phyloP scores from a whole-genome alignment of 2,888 invertebrate species.

The Furcula furcula region DNA sequence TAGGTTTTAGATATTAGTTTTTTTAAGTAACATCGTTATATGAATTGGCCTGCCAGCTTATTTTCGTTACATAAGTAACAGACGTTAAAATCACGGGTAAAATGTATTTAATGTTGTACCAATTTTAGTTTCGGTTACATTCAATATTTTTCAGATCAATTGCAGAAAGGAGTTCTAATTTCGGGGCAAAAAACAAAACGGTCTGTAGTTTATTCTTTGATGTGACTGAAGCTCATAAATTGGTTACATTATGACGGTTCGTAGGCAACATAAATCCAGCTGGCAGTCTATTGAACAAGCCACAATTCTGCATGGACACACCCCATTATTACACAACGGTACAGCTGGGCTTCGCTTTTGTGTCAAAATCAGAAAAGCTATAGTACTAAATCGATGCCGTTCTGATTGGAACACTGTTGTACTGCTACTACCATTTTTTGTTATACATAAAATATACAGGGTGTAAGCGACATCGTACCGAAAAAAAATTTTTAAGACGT shows the following conservation, averaged over 20 bases:
- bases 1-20: too few species aligned
- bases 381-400: slow-evolving; percentile 26
- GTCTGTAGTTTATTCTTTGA: not conserved
- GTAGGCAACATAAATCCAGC: slow-evolving; percentile 28
- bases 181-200: not conserved
- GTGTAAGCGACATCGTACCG: too few species aligned
- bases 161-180: not conserved
- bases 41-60: too few species aligned
- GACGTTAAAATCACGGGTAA: too few species aligned
- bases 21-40: too few species aligned
- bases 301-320: slow-evolving; percentile 38
- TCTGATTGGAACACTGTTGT: not conserved
- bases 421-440: too few species aligned
- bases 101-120: too few species aligned
- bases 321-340: slow-evolving; percentile 40
- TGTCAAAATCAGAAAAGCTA: slow-evolving; percentile 38
- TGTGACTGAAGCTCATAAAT: slow-evolving; percentile 17
- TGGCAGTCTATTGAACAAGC: slow-evolving; percentile 28
- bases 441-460: too few species aligned
- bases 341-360: slow-evolving; percentile 31
- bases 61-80: too few species aligned
- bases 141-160: too few species aligned
- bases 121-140: too few species aligned
- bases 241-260: slow-evolving; percentile 17
- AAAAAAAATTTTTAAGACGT: too few species aligned